Percentiles rank a stretch among this genome's conserved stretches.
These are phyloP conservation scores for Lobophora halterata DNA, from an alignment of 2,888 invertebrate species.

Conservation along the genomic window DNA sequence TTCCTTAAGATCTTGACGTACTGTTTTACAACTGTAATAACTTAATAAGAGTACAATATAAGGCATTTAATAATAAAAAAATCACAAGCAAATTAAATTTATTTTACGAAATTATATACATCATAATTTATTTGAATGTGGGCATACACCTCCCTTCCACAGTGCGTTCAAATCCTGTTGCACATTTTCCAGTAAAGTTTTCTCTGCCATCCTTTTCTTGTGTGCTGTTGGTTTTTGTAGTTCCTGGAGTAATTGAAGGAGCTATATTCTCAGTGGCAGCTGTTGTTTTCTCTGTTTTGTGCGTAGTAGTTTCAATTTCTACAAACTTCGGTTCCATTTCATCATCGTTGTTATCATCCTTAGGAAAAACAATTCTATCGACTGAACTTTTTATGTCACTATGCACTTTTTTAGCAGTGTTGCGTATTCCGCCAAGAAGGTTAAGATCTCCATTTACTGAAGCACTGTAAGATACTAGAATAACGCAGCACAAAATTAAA, in stretches of 20 bases:
- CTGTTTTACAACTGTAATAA: too few species aligned
- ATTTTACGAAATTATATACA: too few species aligned
- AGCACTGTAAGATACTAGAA: constrained; percentile 32
- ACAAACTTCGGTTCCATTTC: neutral
- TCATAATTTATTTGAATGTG: too few species aligned
- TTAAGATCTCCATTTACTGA: constrained; percentile 39
- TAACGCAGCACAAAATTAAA: constrained; percentile 38
- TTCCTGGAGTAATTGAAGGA: constrained; percentile 21
- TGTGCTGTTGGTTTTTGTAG: constrained; percentile 26
- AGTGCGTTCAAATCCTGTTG: constrained; percentile 53
- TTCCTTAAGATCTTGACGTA: too few species aligned
- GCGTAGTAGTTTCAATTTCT: constrained; percentile 12
- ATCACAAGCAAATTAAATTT: too few species aligned
- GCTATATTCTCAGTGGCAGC: constrained; percentile 7
- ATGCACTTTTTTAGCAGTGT: constrained; percentile 36
- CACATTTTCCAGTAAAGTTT: constrained; percentile 54
- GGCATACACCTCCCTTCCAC: constrained; percentile 63
- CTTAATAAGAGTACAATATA: too few species aligned
- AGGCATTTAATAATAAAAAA: too few species aligned
- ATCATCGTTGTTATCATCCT: too few species aligned
- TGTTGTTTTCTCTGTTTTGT: too few species aligned
- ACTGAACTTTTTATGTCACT: constrained; percentile 40
- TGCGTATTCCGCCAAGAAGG: constrained; percentile 41
- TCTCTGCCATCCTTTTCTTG: constrained; percentile 51
- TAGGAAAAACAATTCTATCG: constrained; percentile 21